phyloP scores from a whole-genome alignment of 2,797 vertebrate species.

The Euphonia xanthogaster region DNA sequence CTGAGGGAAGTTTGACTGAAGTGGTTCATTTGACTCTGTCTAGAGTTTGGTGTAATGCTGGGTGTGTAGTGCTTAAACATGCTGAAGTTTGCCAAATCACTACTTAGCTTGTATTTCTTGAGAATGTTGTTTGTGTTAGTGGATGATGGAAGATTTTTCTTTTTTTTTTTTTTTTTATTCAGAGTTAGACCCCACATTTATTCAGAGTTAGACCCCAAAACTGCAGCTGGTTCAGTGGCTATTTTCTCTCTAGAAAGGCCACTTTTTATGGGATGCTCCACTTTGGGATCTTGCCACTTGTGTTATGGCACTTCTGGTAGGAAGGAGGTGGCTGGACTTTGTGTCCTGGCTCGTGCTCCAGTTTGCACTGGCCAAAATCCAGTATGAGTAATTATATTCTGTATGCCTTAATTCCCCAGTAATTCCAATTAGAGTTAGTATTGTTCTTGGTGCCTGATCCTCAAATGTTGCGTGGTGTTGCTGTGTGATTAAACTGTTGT shows the following conservation, averaged over 20 bases:
- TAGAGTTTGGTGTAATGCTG: background rate
- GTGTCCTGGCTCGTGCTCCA: constrained; percentile 29
- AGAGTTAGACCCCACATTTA: background rate
- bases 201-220: background rate
- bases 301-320: constrained; percentile 44
- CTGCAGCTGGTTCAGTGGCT: background rate
- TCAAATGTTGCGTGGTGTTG: background rate
- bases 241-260: background rate
- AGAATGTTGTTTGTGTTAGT: background rate
- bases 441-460: constrained; percentile 24
- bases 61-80: background rate
- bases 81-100: background rate
- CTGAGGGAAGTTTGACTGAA: background rate
- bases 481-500: constrained; percentile 12
- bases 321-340: constrained; percentile 35
- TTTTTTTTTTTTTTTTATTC: background rate
- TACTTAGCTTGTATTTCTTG: background rate
- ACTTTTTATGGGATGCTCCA: background rate
- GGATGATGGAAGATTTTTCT: background rate
- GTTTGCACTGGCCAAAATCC: constrained; percentile 52
- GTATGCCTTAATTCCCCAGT: constrained; percentile 45
- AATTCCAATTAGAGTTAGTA: constrained; percentile 46
- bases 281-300: background rate
- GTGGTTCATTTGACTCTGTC: background rate
- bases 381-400: constrained; percentile 37